Evolutionary conservation across 2,888 invertebrate species (phyloP), one percentile per base, ranked within the genome.

Genomic region (Pogonocherus hispidulus): DNA sequence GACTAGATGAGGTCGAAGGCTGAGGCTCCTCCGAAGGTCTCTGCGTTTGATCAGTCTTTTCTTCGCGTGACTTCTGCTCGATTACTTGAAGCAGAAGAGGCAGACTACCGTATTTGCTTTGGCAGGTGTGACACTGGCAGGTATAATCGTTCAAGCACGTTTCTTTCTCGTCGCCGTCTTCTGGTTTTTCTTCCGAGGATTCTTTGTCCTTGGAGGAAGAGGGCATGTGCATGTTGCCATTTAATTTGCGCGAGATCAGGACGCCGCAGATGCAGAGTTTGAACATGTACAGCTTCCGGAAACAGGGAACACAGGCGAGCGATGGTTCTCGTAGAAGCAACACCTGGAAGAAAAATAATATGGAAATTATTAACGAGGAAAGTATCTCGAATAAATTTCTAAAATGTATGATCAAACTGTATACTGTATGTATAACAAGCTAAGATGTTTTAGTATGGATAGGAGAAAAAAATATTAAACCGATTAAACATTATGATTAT

Each of bases 71-170:
- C 52, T 77, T 74, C 59, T 76, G 71, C 67, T 80, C 79, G 4
- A 79, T 79, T 9, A 76, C 79, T 67, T 77, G 74, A n/a, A 78
- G 72, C 20, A 80, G 67, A 3, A 81, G 62, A 0, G 76, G 78
- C 9, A 80, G 60, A 63, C 72, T 70, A 16, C 80, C 80, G 46
- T 77, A 78, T 67, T 78, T 76, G 18, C 65, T 71, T 62, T 73
- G 74, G 56, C 80, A 79, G 18, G 55, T 55, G 8, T 57, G 23
- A 60, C 79, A 80, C 16, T 60, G 60, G 63, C 80, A 80, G 20
- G 73, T 74, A 27, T 73, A 75, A 49, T 69, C 72, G 19, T 79
- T 60, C 18, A 46, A 35, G 37, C 71, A 69, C 3, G 47, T 14
- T 60, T 67, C 69, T 60, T 62, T 41, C 1, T 18, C 16, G 8